phyloP scores from a whole-genome alignment of 2,888 invertebrate genomes.

The Agapostemon virescens region DNA sequence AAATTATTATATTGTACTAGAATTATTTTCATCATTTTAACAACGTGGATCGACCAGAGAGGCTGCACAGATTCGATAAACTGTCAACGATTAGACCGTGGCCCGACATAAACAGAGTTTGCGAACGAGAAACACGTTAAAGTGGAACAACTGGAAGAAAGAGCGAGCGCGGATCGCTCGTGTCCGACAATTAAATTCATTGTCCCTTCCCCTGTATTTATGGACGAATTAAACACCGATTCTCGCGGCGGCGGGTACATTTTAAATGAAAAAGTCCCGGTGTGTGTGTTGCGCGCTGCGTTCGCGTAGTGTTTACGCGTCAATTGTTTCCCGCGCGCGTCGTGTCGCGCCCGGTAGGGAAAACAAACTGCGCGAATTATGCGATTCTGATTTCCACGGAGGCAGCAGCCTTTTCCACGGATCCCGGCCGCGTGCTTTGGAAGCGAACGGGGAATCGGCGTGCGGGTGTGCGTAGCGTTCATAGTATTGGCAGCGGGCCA shows the following conservation, averaged over 20 bases:
- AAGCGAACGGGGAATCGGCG: slow-evolving; percentile 58
- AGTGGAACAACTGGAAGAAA: neutral
- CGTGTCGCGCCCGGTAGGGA: neutral
- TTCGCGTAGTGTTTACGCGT: slow-evolving; percentile 4
- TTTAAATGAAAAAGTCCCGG: neutral
- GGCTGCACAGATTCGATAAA: neutral
- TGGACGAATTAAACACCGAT: neutral
- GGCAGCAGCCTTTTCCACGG: slow-evolving; percentile 33
- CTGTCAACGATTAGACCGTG: neutral
- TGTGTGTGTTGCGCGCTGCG: neutral
- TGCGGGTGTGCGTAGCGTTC: slow-evolving; percentile 69
- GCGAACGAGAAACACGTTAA: neutral
- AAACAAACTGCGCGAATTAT: slow-evolving; percentile 30
- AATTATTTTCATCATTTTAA: neutral
- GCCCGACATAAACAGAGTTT: too few species aligned
- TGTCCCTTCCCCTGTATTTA: neutral
- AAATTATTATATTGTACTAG: too few species aligned
- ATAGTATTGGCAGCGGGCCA: slow-evolving; percentile 78
- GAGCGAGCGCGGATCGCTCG: neutral
- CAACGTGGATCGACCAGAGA: too few species aligned
- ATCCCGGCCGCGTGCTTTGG: slow-evolving; percentile 41
- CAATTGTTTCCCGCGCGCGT: neutral
- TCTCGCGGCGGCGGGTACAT: neutral
- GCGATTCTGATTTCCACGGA: slow-evolving; percentile 38
- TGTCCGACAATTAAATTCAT: neutral